These are phyloP conservation scores for Neoascia interrupta DNA, from an alignment of 2,888 invertebrate species.

Conservation along the genomic window DNA sequence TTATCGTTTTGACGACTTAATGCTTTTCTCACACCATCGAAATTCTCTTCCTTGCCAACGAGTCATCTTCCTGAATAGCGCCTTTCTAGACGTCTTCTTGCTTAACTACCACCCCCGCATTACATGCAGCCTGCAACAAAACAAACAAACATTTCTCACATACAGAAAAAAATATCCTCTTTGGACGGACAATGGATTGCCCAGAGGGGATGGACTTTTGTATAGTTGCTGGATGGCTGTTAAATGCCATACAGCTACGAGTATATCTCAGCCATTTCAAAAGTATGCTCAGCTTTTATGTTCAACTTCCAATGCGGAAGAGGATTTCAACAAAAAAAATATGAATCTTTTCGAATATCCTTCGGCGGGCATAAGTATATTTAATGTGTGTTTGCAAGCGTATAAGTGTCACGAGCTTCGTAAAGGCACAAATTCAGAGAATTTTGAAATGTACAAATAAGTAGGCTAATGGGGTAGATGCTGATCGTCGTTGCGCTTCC, in stretches of 20 bases:
- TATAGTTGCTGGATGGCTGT: slow-evolving; percentile 7
- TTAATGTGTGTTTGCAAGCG: slow-evolving; percentile 30
- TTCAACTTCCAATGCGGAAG: slow-evolving; percentile 61
- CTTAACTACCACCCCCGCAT: slow-evolving; percentile 4
- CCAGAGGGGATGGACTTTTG: slow-evolving; percentile 1
- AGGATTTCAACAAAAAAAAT: slow-evolving; percentile 46
- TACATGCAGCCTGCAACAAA: slow-evolving; percentile 58
- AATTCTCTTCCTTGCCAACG: slow-evolving; percentile 1
- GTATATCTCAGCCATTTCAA: slow-evolving; percentile 49
- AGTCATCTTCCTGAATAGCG: slow-evolving; percentile 18
- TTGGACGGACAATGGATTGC: slow-evolving; percentile 24
- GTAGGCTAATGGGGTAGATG: slow-evolving; percentile 67
- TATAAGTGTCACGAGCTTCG: slow-evolving; percentile 48
- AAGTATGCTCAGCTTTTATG: slow-evolving; percentile 38
- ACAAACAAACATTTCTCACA: slow-evolving; percentile 27
- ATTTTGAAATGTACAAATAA: slow-evolving; percentile 62
- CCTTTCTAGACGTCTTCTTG: not conserved
- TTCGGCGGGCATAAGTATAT: slow-evolving; percentile 29
- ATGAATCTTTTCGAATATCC: slow-evolving; percentile 59
- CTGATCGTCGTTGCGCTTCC: slow-evolving; percentile 44
- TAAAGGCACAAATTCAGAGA: slow-evolving; percentile 50
- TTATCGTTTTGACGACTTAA: slow-evolving; percentile 61
- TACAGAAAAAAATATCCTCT: too few species aligned
- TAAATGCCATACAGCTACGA: slow-evolving; percentile 14
- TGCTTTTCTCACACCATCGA: slow-evolving; percentile 10